A percentile compares a stretch with the other conserved stretches of the same genome.
phyloP scores from a whole-genome alignment of 2,888 invertebrate genomes.

The Ceriagrion tenellum region DNA sequence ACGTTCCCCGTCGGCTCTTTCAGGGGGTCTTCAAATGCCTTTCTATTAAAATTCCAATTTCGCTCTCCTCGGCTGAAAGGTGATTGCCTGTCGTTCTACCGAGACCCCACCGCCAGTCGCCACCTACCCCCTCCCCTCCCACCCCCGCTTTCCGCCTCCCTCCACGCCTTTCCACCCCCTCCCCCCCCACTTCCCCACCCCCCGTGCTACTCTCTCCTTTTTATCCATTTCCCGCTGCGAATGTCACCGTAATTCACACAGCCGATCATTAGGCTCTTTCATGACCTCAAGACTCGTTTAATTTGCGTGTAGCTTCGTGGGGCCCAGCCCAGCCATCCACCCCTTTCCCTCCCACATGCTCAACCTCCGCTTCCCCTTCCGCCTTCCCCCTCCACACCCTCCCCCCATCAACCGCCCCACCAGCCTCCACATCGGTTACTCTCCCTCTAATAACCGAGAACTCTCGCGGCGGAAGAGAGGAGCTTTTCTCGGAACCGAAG shows the following conservation, averaged over 20 bases:
- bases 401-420: not conserved
- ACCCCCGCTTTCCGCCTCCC: not conserved
- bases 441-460: slow-evolving; percentile 59
- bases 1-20: not conserved
- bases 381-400: too few relatives aligned
- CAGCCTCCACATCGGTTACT: slow-evolving; percentile 45
- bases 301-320: slow-evolving; percentile 56
- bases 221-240: slow-evolving; percentile 34
- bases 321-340: not conserved
- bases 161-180: not conserved
- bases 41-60: slow-evolving; percentile 18
- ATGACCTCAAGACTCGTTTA: slow-evolving; percentile 60
- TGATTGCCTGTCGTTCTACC: slow-evolving; percentile 1
- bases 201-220: too few relatives aligned
- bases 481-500: slow-evolving; percentile 30
- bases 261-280: slow-evolving; percentile 61
- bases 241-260: slow-evolving; percentile 61
- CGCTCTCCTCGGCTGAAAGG: not conserved
- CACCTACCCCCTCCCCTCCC: not conserved
- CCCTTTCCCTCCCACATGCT: not conserved
- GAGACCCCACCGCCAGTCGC: not conserved
- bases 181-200: too few relatives aligned
- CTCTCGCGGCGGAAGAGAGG: slow-evolving; percentile 5
- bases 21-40: not conserved
- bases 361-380: not conserved